Evolutionary conservation across 1,140 invertebrate species (phyloP).

Genomic region (Trissolcus basalis): DNA sequence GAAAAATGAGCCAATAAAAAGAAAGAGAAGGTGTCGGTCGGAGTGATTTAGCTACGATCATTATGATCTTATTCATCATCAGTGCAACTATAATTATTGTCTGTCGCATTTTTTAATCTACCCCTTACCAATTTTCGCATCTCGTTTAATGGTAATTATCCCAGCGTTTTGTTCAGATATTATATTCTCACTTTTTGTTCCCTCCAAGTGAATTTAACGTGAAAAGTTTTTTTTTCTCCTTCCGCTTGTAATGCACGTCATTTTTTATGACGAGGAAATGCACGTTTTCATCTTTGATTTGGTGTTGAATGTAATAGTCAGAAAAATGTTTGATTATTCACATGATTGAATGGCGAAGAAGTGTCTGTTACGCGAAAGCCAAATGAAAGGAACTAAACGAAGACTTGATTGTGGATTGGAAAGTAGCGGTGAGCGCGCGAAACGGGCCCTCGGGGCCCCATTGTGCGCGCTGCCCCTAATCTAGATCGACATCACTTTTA

Average conservation of each 20-base stretch:
- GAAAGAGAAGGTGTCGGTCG: constrained; percentile 25
- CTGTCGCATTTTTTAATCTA: no score
- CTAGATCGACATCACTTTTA: constrained; percentile 69
- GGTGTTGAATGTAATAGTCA: not conserved
- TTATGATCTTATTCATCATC: constrained; percentile 18
- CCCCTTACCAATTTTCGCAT: no score
- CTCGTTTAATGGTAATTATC: no score
- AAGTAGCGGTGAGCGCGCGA: constrained; percentile 36
- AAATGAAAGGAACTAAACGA: constrained; percentile 28
- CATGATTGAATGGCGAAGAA: constrained; percentile 19
- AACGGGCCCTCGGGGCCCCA: constrained; percentile 65
- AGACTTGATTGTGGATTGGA: constrained; percentile 35
- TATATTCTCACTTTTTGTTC: no score
- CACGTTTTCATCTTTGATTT: no score
- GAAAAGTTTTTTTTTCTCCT: no score
- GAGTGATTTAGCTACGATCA: constrained; percentile 22
- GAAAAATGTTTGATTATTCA: not conserved
- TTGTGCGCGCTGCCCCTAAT: constrained; percentile 63
- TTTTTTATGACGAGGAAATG: no score
- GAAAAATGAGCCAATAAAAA: constrained; percentile 21
- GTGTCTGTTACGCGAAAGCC: not conserved
- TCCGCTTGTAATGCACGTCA: no score
- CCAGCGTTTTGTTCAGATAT: no score
- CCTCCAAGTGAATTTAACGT: no score
- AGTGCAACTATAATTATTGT: constrained; percentile 7